These are phyloP conservation scores for Xiphophorus maculatus DNA, from an alignment of 2,113 vertebrate genomes.

Conservation along the genomic window DNA sequence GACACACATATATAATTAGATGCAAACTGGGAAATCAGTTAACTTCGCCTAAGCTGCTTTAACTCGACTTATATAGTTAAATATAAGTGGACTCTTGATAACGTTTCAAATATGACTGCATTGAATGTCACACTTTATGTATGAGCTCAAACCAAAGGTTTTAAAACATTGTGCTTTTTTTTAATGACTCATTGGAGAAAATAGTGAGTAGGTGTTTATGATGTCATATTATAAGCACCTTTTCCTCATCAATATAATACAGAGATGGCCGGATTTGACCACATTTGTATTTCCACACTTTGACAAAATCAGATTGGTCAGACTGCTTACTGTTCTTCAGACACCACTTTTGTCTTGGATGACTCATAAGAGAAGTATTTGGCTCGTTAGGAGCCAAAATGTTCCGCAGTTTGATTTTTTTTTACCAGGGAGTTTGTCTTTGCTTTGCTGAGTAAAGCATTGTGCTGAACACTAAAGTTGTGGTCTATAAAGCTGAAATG, in stretches of 20 bases:
- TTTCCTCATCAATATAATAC: neutral
- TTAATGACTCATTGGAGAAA: neutral
- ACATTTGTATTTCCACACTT: neutral
- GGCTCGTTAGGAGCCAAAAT: slow-evolving; percentile 3
- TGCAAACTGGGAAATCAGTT: neutral
- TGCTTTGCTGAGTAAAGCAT: neutral
- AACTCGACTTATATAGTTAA: neutral
- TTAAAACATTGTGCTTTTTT: neutral
- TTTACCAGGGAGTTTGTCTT: neutral
- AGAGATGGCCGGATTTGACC: neutral
- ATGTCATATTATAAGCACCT: neutral
- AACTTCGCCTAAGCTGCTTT: neutral
- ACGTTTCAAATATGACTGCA: neutral
- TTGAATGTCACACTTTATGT: neutral
- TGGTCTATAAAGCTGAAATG: slow-evolving; percentile 5
- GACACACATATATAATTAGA: neutral
- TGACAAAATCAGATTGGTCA: neutral
- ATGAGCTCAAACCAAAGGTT: neutral
- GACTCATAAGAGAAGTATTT: slow-evolving; percentile 8
- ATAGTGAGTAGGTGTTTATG: neutral
- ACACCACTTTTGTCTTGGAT: slow-evolving; percentile 2
- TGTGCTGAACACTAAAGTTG: neutral
- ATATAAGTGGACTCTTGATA: neutral
- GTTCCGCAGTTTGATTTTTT: too few relatives aligned
- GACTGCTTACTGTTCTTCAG: neutral